These are phyloP conservation scores for Drosophila demipolita DNA, from an alignment of 2,888 invertebrate species.

Conservation along the genomic window DNA sequence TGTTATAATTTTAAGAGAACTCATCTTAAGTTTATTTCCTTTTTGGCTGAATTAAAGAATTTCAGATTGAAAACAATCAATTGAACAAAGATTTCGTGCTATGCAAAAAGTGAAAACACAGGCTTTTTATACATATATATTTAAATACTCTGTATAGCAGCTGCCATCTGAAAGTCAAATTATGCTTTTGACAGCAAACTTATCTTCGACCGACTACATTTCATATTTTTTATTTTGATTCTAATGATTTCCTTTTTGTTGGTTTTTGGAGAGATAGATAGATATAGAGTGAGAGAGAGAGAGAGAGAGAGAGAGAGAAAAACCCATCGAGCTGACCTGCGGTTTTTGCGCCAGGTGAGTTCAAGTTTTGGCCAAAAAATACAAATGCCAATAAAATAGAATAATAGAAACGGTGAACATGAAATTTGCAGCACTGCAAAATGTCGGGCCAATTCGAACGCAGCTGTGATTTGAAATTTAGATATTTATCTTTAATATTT, in stretches of 20 bases:
- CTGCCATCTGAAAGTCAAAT: constrained; percentile 45
- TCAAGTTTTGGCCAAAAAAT: constrained; percentile 44
- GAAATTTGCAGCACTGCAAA: constrained; percentile 33
- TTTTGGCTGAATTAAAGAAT: not conserved
- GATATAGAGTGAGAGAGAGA: not conserved
- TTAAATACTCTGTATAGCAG: not conserved
- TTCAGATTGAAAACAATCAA: not conserved
- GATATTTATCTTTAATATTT: not conserved
- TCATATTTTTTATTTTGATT: constrained; percentile 1
- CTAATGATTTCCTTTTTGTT: constrained; percentile 14
- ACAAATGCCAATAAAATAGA: constrained; percentile 10
- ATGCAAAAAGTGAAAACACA: not conserved
- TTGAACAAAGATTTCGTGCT: not conserved
- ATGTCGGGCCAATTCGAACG: constrained; percentile 16
- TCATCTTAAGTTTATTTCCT: not conserved
- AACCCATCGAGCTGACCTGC: not conserved
- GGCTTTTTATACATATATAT: not conserved
- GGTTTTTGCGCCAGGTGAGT: constrained; percentile 39
- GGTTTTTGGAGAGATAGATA: not conserved
- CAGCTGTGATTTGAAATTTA: constrained; percentile 30
- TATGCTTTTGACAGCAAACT: constrained; percentile 43
- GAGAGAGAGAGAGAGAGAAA: not conserved
- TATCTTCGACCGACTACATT: constrained; percentile 9
- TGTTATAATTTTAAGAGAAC: not conserved
- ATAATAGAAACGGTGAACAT: constrained; percentile 4